phyloP scores from a whole-genome alignment of 2,888 invertebrate species.

The Eretmocerus hayati region DNA sequence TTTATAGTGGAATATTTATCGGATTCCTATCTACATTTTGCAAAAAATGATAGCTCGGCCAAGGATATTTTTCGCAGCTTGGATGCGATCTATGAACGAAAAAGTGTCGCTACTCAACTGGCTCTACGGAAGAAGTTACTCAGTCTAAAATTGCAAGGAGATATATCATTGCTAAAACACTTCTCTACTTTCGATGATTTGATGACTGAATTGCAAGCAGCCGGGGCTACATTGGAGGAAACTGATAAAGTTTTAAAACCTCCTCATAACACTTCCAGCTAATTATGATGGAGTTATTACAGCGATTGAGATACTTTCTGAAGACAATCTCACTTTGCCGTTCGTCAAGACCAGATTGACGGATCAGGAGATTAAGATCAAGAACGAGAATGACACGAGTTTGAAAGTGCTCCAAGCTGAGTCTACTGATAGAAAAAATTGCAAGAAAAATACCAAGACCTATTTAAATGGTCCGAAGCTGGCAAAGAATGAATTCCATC shows the following conservation, averaged over 20 bases:
- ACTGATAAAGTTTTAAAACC: slow-evolving; percentile 29
- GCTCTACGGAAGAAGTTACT: background rate
- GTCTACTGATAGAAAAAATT: too few relatives aligned
- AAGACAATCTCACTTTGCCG: background rate
- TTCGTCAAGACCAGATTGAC: background rate
- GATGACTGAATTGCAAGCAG: slow-evolving; percentile 32
- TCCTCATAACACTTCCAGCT: slow-evolving; percentile 13
- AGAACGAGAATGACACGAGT: slow-evolving; percentile 14
- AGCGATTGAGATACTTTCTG: background rate
- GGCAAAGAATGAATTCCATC: too few relatives aligned
- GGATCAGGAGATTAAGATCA: slow-evolving; percentile 16
- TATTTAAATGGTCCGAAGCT: too few relatives aligned
- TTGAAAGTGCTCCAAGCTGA: too few relatives aligned
- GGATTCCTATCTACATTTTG: background rate
- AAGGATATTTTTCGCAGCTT: background rate
- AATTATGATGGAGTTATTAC: background rate
- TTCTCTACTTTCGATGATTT: slow-evolving; percentile 36
- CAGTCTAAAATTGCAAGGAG: slow-evolving; percentile 16
- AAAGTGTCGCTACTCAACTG: background rate
- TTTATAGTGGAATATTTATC: background rate
- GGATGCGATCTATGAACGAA: background rate
- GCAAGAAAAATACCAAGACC: too few relatives aligned
- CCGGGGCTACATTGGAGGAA: slow-evolving; percentile 38
- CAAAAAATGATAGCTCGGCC: background rate
- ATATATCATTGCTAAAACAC: slow-evolving; percentile 25